Evolutionary conservation across 2,888 invertebrate genomes (phyloP).

Genomic region (Nycteola revayana): DNA sequence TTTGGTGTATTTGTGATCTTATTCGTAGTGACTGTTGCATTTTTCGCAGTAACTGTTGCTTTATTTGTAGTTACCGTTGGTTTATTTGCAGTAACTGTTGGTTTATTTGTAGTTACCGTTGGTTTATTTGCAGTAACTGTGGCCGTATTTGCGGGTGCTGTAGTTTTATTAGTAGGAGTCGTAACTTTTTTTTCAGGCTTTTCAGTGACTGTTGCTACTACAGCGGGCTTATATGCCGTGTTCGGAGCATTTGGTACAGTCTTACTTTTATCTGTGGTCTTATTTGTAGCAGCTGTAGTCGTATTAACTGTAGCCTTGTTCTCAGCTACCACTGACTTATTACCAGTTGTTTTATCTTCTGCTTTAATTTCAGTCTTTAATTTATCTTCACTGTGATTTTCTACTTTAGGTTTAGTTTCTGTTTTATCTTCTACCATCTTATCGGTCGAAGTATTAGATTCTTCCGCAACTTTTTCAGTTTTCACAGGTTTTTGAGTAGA

Average conservation of each 20-base stretch:
- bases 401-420: conserved; percentile 6
- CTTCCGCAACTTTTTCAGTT: not conserved
- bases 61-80: conserved; percentile 1
- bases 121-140: not conserved
- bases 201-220: too few species aligned
- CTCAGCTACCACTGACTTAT: too few species aligned
- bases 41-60: not conserved
- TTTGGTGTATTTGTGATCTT: too few species aligned
- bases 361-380: too few species aligned
- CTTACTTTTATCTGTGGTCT: too few species aligned
- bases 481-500: not conserved
- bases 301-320: too few species aligned
- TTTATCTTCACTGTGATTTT: not conserved
- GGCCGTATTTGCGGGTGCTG: not conserved
- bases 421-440: conserved; percentile 3
- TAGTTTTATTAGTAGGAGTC: not conserved
- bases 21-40: not conserved
- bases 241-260: too few species aligned
- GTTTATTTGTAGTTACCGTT: not conserved
- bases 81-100: not conserved
- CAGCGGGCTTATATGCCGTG: too few species aligned
- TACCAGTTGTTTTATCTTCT: too few species aligned
- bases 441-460: too few species aligned
- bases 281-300: too few species aligned
- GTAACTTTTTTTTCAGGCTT: too few species aligned